Base-by-base conservation (phyloP, 1,140 invertebrate species). In the Heliconius hermathena region DNA sequence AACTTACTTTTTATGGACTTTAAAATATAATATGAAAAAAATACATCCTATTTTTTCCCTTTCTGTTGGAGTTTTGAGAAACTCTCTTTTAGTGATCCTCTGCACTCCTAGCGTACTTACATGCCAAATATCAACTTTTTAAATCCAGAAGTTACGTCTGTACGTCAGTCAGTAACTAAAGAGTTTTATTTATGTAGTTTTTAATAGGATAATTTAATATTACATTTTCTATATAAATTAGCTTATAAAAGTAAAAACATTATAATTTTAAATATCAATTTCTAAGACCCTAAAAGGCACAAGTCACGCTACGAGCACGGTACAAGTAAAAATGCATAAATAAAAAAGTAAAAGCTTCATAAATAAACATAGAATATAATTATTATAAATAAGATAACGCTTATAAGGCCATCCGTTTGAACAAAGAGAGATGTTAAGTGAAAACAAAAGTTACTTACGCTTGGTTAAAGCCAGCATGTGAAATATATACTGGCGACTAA, bases 361-460 rank as follows among this genome's bases (percentile, higher is more conserved):
- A 66, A 66, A 66, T 66, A 66, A 13, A 66, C 60, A 66, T 66
- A 66, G 26, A 66, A 71, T 71, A 38, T 38, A 71, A 71, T 71
- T 38, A 71, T 71, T 71, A 71, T 71, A 71, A 71, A 71, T 71
- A 73, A 73, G 38, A 77, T 77, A 77, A 77, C 70, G 76, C 11
- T 77, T 72, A 71, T 41, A 71, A 22, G 70, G 46, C 46, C 66
- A 81, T 77, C 46, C 72, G 54, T 41, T 72, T 71, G 74, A 79
- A 82, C 81, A 82, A 76, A 82, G 78, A 80, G 78, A 77, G 57
- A 79, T 82, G 78, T 77, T 80, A 78, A 81, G 82, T 83, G 82
- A 83, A 83, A 83, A 83, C 79, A 83, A 83, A 81, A 81, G 82
- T 81, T 77, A 81, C 73, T 76, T 54, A 80, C 70, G 29, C 66